Evolutionary conservation across 1,140 invertebrate genomes (phyloP).

Genomic region (Drosophila yakuba): DNA sequence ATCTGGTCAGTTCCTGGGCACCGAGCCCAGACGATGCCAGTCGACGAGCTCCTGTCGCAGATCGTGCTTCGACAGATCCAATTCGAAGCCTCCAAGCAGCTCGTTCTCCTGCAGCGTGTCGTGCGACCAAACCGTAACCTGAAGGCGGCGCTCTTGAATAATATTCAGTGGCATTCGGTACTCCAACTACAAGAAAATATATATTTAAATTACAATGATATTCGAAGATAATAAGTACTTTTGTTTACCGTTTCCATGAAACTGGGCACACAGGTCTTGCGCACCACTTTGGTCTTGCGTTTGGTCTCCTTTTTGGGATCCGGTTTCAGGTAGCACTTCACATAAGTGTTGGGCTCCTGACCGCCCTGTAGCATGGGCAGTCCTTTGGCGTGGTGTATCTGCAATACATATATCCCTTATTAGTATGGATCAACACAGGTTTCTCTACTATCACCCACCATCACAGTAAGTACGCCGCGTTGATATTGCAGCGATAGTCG

Average conservation of each 20-base stretch:
- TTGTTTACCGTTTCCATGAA: constrained; percentile 97
- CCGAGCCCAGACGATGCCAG: constrained; percentile 90
- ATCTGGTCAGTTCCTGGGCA: constrained; percentile 84
- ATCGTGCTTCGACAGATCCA: constrained; percentile 90
- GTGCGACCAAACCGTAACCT: constrained; percentile 98
- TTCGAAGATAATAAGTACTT: too few relatives aligned
- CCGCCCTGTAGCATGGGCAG: constrained; percentile 89
- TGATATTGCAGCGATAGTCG: constrained; percentile 93
- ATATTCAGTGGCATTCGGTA: constrained; percentile 94
- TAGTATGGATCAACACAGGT: neutral
- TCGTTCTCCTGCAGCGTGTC: constrained; percentile 98
- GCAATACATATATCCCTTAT: neutral
- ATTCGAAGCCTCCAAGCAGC: constrained; percentile 94
- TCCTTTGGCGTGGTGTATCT: constrained; percentile 91
- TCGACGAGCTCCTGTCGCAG: constrained; percentile 91
- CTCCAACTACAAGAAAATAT: constrained; percentile 88
- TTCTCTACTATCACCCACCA: constrained; percentile 86
- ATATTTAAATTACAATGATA: neutral
- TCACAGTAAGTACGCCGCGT: constrained; percentile 91
- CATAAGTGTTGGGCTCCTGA: constrained; percentile 94
- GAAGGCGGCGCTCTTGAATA: constrained; percentile 90
- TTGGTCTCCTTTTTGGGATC: constrained; percentile 96
- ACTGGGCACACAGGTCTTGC: constrained; percentile 96
- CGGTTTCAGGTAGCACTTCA: constrained; percentile 95
- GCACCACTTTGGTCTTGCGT: constrained; percentile 97